Evolutionary conservation across 2,113 vertebrate genomes (phyloP), one percentile per base, ranked within the genome.

Genomic region (Geococcyx californianus): DNA sequence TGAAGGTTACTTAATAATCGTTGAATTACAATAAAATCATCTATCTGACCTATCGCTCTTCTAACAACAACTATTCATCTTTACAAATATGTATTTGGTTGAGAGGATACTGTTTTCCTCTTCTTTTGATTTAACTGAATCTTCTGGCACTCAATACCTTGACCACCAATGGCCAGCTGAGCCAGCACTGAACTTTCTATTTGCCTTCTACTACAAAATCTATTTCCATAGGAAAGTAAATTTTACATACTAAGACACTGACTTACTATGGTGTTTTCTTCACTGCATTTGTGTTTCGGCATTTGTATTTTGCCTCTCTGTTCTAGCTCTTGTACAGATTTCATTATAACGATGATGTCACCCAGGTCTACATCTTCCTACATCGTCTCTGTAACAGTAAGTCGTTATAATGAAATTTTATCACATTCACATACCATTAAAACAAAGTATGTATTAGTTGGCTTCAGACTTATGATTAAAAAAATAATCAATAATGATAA

Each of bases 401-500:
- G 63, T 63, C 40, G 64, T 67, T 94, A 38, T n/a, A 83, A 81
- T 26, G 21, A 78, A 64, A 56, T 88, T 85, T 87, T 89, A 89
- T 68, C 36, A 55, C 10, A 44, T 29, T 49, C 33, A 84, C 94
- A 87, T 63, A 66, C n/a, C 34, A 78, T 68, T 70, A 93, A 70
- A 54, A 67, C 23, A 62, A 93, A 90, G 10, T 55, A 66, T 28
- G 63, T 84, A 47, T 18, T 78, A 58, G 18, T 44, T 89, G 33
- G 64, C 58, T 77, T 81, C 51, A 90, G 84, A 78, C 81, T 94
- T 87, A 92, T 59, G 16, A 9, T 52, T 79, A 20, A 60, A 74
- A 77, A 92, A 74, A 52, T 12, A 74, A 91, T 87, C 75, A 95
- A 45, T 74, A 79, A 90, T 66, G 36, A 83, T 88, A 94, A 90